Evolutionary conservation across 1,140 invertebrate species (phyloP).

Genomic region (Anoplolepis gracilipes): DNA sequence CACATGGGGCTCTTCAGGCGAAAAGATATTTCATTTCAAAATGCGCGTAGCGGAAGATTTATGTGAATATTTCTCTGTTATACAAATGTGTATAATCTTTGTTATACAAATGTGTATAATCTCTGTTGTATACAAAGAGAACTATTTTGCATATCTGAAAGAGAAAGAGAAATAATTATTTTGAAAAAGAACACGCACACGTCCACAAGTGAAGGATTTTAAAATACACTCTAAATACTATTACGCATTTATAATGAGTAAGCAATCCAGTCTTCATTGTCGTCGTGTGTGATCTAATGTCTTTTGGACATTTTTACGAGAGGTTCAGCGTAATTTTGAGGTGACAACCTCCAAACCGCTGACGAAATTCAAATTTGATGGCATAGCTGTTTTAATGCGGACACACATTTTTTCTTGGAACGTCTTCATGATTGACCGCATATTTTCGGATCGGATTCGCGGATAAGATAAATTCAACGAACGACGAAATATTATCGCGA

Average conservation of each 20-base stretch:
- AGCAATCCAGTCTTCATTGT: not conserved
- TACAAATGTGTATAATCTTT: constrained; percentile 20
- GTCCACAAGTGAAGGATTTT: not conserved
- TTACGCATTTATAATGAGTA: not conserved
- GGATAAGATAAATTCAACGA: constrained; percentile 34
- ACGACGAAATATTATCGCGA: constrained; percentile 37
- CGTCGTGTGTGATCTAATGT: not conserved
- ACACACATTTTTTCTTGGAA: not conserved
- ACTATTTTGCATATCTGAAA: not conserved
- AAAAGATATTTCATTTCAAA: constrained; percentile 19
- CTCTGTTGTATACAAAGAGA: constrained; percentile 14
- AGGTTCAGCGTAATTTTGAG: not conserved
- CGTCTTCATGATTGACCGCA: constrained; percentile 19
- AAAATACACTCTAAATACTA: not conserved
- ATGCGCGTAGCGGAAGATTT: constrained; percentile 8
- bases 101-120: constrained; percentile 17
- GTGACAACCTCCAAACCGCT: constrained; percentile 34
- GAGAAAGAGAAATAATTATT: constrained; percentile 24
- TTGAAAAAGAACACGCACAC: not conserved
- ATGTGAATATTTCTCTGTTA: constrained; percentile 19
- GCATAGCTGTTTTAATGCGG: constrained; percentile 37
- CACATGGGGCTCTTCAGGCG: not conserved
- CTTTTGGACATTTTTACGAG: not conserved
- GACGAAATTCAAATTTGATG: constrained; percentile 43
- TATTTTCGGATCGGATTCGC: constrained; percentile 48